Conservation (phyloP, 2,888 invertebrate genomes). For the Drosophila anceps region DNA sequence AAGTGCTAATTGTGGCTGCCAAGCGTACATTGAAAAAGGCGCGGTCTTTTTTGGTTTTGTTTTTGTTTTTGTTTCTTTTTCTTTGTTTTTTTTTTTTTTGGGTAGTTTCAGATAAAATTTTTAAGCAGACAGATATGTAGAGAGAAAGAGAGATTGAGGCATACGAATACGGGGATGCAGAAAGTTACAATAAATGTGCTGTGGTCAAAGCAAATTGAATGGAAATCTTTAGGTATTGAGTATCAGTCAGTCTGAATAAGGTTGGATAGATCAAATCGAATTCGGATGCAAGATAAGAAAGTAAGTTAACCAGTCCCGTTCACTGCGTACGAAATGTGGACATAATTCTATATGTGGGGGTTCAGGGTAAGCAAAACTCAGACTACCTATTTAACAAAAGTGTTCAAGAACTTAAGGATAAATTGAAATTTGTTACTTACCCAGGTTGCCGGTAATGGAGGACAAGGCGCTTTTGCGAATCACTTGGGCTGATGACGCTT, state of each 20-base stretch:
- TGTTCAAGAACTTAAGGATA: conserved; percentile 62
- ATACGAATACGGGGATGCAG: conserved; percentile 7
- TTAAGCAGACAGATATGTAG: conserved; percentile 29
- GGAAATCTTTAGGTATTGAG: conserved; percentile 5
- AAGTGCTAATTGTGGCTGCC: conserved; percentile 81
- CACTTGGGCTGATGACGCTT: conserved; percentile 86
- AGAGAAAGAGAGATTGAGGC: conserved; percentile 1
- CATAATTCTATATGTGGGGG: conserved; percentile 11
- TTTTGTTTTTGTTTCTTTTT: conserved; percentile 7
- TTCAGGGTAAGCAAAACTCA: conserved; percentile 47
- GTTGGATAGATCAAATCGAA: conserved; percentile 26
- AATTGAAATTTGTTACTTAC: conserved; percentile 89
- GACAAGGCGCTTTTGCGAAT: conserved; percentile 95
- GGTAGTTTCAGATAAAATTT: conserved; percentile 8
- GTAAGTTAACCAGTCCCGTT: conserved; percentile 30
- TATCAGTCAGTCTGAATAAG: neutral
- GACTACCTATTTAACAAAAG: conserved; percentile 62
- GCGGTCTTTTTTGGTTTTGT: conserved; percentile 22
- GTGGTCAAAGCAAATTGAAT: conserved; percentile 3
- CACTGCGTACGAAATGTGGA: conserved; percentile 24
- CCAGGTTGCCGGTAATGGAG: conserved; percentile 95
- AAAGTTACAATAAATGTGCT: conserved; percentile 2
- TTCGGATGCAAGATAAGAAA: conserved; percentile 2
- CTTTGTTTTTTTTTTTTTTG: neutral
- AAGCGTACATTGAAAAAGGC: conserved; percentile 44